Conservation (phyloP, 2,113 vertebrate species). For the Ammodramus savannarum region DNA sequence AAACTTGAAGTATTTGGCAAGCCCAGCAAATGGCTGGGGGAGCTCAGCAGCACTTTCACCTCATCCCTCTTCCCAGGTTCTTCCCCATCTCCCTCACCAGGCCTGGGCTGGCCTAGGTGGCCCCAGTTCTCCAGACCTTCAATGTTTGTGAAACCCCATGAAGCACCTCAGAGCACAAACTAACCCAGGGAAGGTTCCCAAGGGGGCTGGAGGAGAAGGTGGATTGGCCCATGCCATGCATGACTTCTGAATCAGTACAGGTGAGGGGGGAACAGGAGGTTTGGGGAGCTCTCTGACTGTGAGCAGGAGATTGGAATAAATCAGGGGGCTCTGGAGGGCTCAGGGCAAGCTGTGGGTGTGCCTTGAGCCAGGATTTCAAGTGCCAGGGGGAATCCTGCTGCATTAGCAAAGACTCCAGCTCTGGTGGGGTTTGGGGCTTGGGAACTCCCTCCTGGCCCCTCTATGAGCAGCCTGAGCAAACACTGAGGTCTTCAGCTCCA, state of each 20-base stretch:
- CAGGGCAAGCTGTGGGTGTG: neutral
- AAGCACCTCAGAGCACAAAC: neutral
- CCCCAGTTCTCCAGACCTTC: neutral
- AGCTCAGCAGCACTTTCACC: neutral
- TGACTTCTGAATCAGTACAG: neutral
- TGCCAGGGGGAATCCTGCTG: neutral
- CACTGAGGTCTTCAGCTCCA: neutral
- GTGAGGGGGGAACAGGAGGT: neutral
- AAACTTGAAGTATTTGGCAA: neutral
- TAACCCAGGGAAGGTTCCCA: neutral
- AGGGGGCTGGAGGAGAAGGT: accelerated
- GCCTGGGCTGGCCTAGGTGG: neutral
- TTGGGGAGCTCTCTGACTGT: neutral
- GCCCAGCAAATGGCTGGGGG: neutral
- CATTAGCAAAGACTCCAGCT: neutral
- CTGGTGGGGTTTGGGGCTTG: neutral
- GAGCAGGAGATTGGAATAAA: neutral
- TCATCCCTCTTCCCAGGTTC: neutral
- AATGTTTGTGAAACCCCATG: neutral
- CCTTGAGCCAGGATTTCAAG: neutral
- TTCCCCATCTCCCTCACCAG: neutral
- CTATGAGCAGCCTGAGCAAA: neutral
- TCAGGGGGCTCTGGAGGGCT: neutral
- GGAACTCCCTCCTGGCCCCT: accelerated
- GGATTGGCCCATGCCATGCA: accelerated